Conservation (phyloP, 2,113 vertebrate genomes). For the Psittacara wagleri region DNA sequence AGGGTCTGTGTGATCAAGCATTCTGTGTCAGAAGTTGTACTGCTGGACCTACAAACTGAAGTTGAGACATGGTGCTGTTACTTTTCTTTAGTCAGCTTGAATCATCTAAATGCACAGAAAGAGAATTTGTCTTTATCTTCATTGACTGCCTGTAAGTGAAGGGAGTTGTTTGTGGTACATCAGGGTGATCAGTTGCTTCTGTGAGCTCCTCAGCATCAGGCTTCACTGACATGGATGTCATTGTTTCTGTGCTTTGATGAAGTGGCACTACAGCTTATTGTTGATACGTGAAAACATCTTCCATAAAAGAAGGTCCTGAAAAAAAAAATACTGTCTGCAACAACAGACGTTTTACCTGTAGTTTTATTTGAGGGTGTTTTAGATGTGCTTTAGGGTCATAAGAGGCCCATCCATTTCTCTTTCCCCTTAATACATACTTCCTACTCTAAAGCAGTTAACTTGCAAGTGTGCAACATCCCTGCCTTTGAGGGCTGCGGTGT, state of each 20-base stretch:
- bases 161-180: not conserved
- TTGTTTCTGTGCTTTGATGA: not conserved
- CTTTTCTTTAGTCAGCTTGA: not conserved
- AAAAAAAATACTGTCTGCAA: not conserved
- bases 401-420: not conserved
- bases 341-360: not conserved
- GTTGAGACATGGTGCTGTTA: not conserved
- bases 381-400: not conserved
- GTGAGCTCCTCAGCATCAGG: not conserved
- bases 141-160: not conserved
- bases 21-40: not conserved
- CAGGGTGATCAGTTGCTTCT: not conserved
- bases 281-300: not conserved
- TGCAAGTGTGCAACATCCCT: not conserved
- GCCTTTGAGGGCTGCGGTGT: not conserved
- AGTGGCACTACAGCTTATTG: rapidly evolving
- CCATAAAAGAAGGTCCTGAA: not conserved
- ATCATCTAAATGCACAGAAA: not conserved
- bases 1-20: not conserved
- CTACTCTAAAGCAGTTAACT: not conserved
- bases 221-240: rapidly evolving
- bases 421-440: not conserved
- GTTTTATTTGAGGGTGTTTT: not conserved
- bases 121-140: not conserved
- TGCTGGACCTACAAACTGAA: not conserved